Evolutionary conservation across 2,113 vertebrate species (phyloP).

Genomic region (Menidia beryllina): DNA sequence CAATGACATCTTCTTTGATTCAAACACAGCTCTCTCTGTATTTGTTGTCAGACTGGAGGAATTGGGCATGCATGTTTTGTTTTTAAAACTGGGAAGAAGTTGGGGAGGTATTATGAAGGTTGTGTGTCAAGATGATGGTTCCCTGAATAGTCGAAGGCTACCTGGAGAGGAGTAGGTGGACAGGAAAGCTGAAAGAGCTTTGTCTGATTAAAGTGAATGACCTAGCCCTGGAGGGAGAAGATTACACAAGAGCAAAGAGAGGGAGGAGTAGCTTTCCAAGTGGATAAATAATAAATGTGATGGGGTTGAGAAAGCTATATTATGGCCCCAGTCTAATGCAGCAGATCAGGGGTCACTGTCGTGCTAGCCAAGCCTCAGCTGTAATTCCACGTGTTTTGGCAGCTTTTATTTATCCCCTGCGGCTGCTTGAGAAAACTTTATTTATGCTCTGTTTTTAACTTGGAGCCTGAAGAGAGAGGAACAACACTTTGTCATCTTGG

Average conservation of each 20-base stretch:
- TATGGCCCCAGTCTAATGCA: constrained; percentile 47
- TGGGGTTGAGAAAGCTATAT: constrained; percentile 47
- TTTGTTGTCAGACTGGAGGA: constrained; percentile 15
- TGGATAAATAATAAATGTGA: constrained; percentile 69
- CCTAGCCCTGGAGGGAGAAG: constrained; percentile 17
- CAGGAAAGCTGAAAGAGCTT: constrained; percentile 15
- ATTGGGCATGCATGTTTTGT: constrained; percentile 1
- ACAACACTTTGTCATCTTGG: constrained; percentile 53
- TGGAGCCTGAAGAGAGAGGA: constrained; percentile 34
- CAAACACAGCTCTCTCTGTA: neutral
- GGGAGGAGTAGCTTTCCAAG: constrained; percentile 41
- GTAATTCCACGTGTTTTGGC: constrained; percentile 50
- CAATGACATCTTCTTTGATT: constrained; percentile 1
- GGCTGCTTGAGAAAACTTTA: constrained; percentile 48
- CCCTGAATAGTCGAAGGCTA: constrained; percentile 22
- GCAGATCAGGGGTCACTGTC: constrained; percentile 59
- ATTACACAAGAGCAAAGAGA: constrained; percentile 26
- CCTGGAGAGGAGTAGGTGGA: constrained; percentile 14
- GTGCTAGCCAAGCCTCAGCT: constrained; percentile 35
- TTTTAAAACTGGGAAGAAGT: neutral
- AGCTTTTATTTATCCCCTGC: constrained; percentile 49
- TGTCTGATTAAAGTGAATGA: constrained; percentile 58
- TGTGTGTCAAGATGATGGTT: neutral
- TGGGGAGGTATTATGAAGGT: constrained; percentile 27
- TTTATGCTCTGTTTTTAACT: constrained; percentile 47